phyloP scores from a whole-genome alignment of 2,888 invertebrate genomes.

The Zygogramma bicolorata region DNA sequence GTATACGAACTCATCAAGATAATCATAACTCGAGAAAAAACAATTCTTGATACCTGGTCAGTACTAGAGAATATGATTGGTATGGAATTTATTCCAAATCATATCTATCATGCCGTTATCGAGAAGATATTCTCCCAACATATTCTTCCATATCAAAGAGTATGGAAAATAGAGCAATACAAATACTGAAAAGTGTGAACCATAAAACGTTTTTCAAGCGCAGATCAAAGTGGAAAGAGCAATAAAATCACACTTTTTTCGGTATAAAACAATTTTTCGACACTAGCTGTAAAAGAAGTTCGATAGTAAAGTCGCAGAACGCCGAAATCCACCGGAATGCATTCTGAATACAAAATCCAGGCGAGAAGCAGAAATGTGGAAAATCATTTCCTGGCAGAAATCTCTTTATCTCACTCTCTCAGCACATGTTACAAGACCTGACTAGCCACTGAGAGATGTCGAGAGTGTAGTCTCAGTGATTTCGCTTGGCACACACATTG shows the following conservation, averaged over 20 bases:
- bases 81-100: too few species aligned
- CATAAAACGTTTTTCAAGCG: neutral
- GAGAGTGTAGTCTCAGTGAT: conserved; percentile 35
- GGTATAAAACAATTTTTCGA: conserved; percentile 54
- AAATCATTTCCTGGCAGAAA: conserved; percentile 60
- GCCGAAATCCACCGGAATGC: conserved; percentile 58
- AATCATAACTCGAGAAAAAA: too few species aligned
- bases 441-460: conserved; percentile 43
- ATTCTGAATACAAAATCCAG: conserved; percentile 60
- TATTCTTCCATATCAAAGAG: neutral
- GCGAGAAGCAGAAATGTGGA: conserved; percentile 52
- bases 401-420: conserved; percentile 60
- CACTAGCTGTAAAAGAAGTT: conserved; percentile 55
- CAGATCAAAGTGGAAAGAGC: conserved; percentile 24
- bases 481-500: conserved; percentile 39
- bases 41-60: too few species aligned
- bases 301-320: conserved; percentile 60
- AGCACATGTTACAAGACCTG: conserved; percentile 60
- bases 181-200: neutral
- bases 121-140: too few species aligned
- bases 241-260: conserved; percentile 55
- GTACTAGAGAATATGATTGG: too few species aligned
- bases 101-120: too few species aligned
- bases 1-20: too few species aligned
- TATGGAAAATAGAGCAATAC: neutral